Percentiles rank a stretch among this genome's conserved stretches.
These are phyloP conservation scores for Eubucco bourcierii DNA, from an alignment of 2,113 vertebrate species.

Conservation along the genomic window DNA sequence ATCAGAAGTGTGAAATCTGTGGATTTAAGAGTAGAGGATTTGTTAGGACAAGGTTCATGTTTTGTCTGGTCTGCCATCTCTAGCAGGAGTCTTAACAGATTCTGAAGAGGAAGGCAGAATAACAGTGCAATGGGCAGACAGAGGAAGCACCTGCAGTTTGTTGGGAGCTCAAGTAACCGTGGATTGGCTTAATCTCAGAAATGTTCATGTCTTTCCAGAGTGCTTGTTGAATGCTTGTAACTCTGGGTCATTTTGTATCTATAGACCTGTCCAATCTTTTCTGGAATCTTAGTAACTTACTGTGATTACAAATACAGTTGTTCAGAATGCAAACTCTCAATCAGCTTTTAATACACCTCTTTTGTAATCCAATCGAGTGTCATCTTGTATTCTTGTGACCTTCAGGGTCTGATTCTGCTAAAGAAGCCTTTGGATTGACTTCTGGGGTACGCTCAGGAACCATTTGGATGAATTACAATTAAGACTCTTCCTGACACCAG, in stretches of 20 bases:
- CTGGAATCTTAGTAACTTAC: background rate
- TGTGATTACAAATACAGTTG: background rate
- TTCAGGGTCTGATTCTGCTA: constrained; percentile 1
- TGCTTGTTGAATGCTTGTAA: background rate
- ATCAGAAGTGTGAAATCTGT: background rate
- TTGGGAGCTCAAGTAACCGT: background rate
- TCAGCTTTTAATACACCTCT: background rate
- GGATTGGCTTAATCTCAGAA: background rate
- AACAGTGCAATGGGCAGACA: background rate
- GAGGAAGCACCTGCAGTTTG: background rate
- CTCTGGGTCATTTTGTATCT: background rate
- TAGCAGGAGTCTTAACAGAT: background rate
- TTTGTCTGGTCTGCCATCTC: background rate
- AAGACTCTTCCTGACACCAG: constrained; percentile 25
- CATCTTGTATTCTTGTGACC: background rate
- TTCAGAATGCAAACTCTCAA: background rate
- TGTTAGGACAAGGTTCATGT: background rate
- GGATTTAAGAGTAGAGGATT: background rate
- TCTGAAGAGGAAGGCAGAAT: background rate
- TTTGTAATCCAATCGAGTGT: background rate
- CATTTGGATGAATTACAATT: constrained; percentile 49
- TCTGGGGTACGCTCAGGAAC: background rate
- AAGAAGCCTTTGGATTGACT: background rate
- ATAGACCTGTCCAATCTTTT: background rate
- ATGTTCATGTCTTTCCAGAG: background rate